Percentiles rank a stretch among this genome's conserved stretches.
Conservation (phyloP, 2,113 vertebrate genomes). For the Ictalurus punctatus region DNA sequence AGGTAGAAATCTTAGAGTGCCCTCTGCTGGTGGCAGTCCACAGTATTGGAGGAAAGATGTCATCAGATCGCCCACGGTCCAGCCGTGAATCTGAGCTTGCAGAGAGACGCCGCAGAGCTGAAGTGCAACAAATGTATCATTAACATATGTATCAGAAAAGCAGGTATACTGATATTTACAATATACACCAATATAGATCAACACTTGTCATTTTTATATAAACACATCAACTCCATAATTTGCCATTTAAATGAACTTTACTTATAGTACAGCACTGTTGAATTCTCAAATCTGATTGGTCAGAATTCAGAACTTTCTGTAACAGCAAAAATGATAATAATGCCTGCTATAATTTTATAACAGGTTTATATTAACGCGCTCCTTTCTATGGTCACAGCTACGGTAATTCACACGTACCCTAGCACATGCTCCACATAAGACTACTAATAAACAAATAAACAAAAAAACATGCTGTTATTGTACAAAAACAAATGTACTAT, state of each 20-base stretch:
- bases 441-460: not conserved
- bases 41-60: slow-evolving; percentile 47
- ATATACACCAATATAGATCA: not conserved
- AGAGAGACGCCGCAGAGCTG: slow-evolving; percentile 52
- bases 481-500: not conserved
- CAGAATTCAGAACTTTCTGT: not conserved
- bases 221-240: not conserved
- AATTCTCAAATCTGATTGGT: not conserved
- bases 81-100: slow-evolving; percentile 33
- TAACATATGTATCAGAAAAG: not conserved
- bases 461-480: not conserved
- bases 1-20: slow-evolving; percentile 24
- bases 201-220: not conserved
- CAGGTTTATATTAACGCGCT: not conserved
- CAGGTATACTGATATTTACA: not conserved
- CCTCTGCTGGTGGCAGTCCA: slow-evolving; percentile 48
- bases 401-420: not conserved
- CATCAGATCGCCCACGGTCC: slow-evolving; percentile 55
- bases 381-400: not conserved
- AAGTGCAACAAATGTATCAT: not conserved
- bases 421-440: not conserved
- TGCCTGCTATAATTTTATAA: not conserved
- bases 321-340: not conserved
- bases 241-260: not conserved
- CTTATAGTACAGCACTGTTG: not conserved